Conservation (phyloP, 2,888 invertebrate genomes). For the Meghimatium bilineatum region DNA sequence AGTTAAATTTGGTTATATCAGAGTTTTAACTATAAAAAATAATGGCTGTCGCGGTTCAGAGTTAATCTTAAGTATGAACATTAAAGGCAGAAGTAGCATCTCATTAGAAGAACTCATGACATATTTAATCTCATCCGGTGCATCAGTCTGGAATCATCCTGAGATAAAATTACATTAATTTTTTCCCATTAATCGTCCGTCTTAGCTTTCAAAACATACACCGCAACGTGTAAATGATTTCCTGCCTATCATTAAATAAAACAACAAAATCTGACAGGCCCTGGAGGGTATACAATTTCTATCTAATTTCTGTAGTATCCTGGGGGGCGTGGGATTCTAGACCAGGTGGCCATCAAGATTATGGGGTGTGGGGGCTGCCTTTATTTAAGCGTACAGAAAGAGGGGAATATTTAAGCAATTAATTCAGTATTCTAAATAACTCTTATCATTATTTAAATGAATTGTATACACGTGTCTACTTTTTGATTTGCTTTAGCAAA, state of each 20-base stretch:
- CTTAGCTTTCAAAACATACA: neutral
- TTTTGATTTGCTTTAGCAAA: constrained; percentile 20
- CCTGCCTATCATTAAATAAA: neutral
- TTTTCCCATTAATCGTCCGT: neutral
- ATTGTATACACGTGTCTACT: constrained; percentile 37
- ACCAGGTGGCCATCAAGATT: constrained; percentile 1
- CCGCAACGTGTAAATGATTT: neutral
- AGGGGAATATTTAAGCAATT: neutral
- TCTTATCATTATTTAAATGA: constrained; percentile 35
- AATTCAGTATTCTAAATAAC: constrained; percentile 21
- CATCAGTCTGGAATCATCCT: neutral
- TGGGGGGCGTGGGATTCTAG: no score
- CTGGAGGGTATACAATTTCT: neutral
- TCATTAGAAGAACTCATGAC: neutral
- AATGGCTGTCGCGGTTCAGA: no score
- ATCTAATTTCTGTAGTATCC: neutral
- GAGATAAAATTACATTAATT: neutral
- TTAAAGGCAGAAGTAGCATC: no score
- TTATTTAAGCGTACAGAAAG: neutral
- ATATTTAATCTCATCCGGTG: neutral
- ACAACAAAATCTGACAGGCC: neutral
- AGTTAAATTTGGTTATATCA: no score
- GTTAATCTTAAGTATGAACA: no score
- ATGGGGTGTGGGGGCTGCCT: neutral
- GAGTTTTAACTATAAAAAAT: no score